A percentile compares a stretch with the other conserved stretches of the same genome.
These are phyloP conservation scores for Leptestheria dahalacensis DNA, from an alignment of 1,140 invertebrate species.

Conservation along the genomic window DNA sequence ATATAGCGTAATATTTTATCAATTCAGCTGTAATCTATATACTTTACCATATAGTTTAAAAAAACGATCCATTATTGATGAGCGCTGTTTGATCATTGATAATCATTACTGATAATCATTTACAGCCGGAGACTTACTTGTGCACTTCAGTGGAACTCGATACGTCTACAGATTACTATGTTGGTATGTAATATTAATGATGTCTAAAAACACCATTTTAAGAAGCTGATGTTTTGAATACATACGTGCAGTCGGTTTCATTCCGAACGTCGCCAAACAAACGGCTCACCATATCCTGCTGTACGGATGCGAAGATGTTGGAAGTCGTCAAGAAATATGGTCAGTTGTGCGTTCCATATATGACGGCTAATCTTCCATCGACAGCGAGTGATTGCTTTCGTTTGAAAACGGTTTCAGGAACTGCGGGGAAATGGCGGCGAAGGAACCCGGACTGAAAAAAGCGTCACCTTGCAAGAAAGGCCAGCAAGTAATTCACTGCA, in stretches of 20 bases:
- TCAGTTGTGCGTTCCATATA: slow-evolving; percentile 30
- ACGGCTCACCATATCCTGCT: slow-evolving; percentile 91
- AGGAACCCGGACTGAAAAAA: slow-evolving; percentile 28
- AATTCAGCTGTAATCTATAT: too few species aligned
- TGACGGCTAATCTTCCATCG: too few species aligned
- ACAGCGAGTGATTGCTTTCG: too few species aligned
- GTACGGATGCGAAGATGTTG: slow-evolving; percentile 79
- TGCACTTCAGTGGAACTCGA: slow-evolving; percentile 68
- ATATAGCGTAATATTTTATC: too few species aligned
- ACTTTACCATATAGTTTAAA: too few species aligned
- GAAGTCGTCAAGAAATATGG: slow-evolving; percentile 62
- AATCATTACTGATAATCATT: slow-evolving; percentile 26
- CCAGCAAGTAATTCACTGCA: slow-evolving; percentile 54
- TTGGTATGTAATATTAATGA: slow-evolving; percentile 39
- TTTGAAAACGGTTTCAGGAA: slow-evolving; percentile 48
- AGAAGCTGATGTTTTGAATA: too few species aligned
- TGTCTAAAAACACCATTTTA: slow-evolving; percentile 14
- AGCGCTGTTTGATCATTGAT: too few species aligned
- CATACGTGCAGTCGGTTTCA: slow-evolving; percentile 63
- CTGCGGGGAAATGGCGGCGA: slow-evolving; percentile 76
- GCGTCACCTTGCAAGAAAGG: slow-evolving; percentile 52
- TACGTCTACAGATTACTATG: slow-evolving; percentile 50
- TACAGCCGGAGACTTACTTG: slow-evolving; percentile 66
- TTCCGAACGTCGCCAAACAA: slow-evolving; percentile 79
- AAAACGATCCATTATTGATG: too few species aligned